A percentile compares a stretch with the other conserved stretches of the same genome.
These are phyloP conservation scores for Rhinichthys osculus DNA, from an alignment of 2,797 vertebrate species.

Conservation along the genomic window DNA sequence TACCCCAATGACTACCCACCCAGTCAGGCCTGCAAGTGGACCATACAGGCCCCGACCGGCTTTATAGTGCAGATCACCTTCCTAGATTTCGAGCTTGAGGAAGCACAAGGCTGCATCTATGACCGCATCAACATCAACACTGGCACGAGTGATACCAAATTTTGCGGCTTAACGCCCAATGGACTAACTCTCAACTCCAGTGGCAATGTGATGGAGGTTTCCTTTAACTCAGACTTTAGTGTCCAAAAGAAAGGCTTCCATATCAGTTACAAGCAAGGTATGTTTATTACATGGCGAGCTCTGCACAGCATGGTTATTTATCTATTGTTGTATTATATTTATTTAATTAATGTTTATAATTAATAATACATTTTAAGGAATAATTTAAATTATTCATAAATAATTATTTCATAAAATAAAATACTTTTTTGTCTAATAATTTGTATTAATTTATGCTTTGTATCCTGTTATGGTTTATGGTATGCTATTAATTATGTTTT, in stretches of 20 bases:
- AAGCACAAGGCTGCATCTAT: constrained; percentile 92
- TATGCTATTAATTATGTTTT: background rate
- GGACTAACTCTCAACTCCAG: constrained; percentile 94
- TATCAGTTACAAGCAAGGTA: constrained; percentile 92
- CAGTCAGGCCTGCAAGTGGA: constrained; percentile 87
- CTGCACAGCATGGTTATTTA: constrained; percentile 26
- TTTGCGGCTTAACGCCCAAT: constrained; percentile 92
- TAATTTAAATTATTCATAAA: background rate
- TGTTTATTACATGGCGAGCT: constrained; percentile 67
- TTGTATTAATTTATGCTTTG: background rate
- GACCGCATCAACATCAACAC: constrained; percentile 86
- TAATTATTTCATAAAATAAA: background rate
- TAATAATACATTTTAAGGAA: background rate
- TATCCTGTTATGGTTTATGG: background rate
- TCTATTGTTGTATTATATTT: background rate
- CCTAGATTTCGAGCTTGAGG: constrained; percentile 94
- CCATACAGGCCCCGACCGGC: constrained; percentile 87
- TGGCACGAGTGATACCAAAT: constrained; percentile 79
- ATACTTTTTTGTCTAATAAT: background rate
- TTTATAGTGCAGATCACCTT: constrained; percentile 93
- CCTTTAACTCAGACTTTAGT: constrained; percentile 94
- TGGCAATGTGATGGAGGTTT: constrained; percentile 88
- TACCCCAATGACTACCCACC: constrained; percentile 90
- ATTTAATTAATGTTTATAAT: background rate
- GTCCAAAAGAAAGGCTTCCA: constrained; percentile 96